Evolutionary conservation across 1,140 invertebrate genomes (phyloP), one percentile per base, ranked within the genome.

Genomic region (Aphaenogaster rudis): DNA sequence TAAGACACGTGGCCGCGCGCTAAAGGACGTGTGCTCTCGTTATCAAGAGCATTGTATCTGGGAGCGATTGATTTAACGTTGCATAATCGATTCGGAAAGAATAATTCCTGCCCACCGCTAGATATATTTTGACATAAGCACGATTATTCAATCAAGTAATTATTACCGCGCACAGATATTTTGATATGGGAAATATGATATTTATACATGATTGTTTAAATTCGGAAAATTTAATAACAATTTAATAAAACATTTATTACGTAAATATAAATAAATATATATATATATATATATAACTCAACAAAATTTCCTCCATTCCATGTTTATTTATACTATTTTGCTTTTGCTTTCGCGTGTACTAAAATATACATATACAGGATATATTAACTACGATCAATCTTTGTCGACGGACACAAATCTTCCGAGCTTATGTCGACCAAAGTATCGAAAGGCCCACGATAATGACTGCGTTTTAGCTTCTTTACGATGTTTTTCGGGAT

Each of bases 1-100:
- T 90, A 90, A 89, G 85, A 90, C 88, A 74, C 85, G 64, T 79
- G 64, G 59, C 72, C 85, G 74, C 80, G 59, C 36, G 72, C 74
- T 86, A 78, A 80, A 77, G 84, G 72, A 79, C 64, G 84, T 52
- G 36, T 66, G 84, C 63, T 66, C 84, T 57, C 84, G 76, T 77
- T 86, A 67, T 86, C 84, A 64, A 81, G 50, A 50, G 69, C 69
- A 76, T 76, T 76, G 33, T 84, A 74, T 76, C 69, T 61, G 28
- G 61, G 57, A 63, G 54, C 69, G 69, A 45, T 61, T 45, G 80
- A 76, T 48, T 84, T 84, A 76, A 76, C 42, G 39, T 57, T 42
- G 54, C 15, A 15, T 42, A 61, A 76, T 84, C 57, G 54, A 76
- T 50, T 33, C 45, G 9, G 28, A 36, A 21, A 76, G n/a, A 59